A percentile compares a stretch with the other conserved stretches of the same genome.
Evolutionary conservation across 2,888 invertebrate species (phyloP).

Genomic region (Ypsolopha sequella): DNA sequence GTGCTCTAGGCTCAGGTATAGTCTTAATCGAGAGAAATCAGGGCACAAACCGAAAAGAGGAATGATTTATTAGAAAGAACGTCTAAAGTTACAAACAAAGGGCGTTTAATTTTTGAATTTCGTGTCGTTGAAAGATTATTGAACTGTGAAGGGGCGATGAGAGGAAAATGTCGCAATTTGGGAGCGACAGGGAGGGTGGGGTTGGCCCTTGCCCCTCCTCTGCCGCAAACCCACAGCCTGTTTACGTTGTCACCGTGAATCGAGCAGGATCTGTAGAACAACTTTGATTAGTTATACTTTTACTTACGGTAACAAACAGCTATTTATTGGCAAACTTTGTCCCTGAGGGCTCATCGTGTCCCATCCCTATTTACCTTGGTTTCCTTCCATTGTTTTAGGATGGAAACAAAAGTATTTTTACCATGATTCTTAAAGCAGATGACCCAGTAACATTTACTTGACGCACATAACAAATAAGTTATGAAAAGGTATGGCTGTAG

Average conservation of each 20-base stretch:
- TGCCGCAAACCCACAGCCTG: conserved; percentile 28
- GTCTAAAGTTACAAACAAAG: conserved; percentile 18
- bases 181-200: conserved; percentile 17
- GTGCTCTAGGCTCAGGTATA: too few relatives aligned
- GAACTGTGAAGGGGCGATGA: conserved; percentile 41
- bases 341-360: neutral
- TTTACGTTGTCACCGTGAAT: conserved; percentile 48
- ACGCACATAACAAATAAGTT: neutral
- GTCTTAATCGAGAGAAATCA: too few relatives aligned
- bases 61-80: conserved; percentile 9
- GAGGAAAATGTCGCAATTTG: conserved; percentile 58
- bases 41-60: neutral
- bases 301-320: conserved; percentile 34
- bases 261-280: conserved; percentile 30
- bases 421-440: too few relatives aligned
- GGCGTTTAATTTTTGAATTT: conserved; percentile 37
- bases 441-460: too few relatives aligned
- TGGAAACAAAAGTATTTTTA: too few relatives aligned
- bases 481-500: neutral
- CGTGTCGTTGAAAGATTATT: conserved; percentile 40
- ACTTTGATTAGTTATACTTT: conserved; percentile 52
- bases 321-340: conserved; percentile 18
- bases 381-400: too few relatives aligned
- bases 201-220: conserved; percentile 19
- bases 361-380: too few relatives aligned